Percentiles rank a stretch among this genome's conserved stretches.
Evolutionary conservation across 1,140 invertebrate species (phyloP).

Genomic region (Anoplolepis gracilipes): DNA sequence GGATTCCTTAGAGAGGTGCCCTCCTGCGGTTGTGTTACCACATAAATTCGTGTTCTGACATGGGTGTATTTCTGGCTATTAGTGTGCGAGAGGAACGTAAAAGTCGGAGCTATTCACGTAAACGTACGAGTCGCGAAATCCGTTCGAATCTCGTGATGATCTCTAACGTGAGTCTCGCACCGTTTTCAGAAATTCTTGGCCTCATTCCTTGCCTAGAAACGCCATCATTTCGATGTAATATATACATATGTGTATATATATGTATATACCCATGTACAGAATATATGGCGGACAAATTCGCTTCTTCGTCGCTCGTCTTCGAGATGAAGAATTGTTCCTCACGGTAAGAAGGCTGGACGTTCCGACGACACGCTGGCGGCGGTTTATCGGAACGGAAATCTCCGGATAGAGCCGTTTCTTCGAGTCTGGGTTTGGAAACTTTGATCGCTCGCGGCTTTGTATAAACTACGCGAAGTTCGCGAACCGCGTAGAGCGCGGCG

Average conservation of each 20-base stretch:
- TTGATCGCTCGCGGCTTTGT: constrained; percentile 57
- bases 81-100: background rate
- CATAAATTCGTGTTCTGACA: constrained; percentile 33
- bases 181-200: constrained; percentile 43
- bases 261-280: background rate
- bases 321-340: background rate
- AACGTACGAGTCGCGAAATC: constrained; percentile 34
- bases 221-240: background rate
- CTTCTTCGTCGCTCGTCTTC: background rate
- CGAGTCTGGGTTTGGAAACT: constrained; percentile 40
- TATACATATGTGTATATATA: background rate
- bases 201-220: constrained; percentile 4
- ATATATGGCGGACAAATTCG: constrained; percentile 5
- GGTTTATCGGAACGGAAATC: constrained; percentile 42
- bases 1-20: constrained; percentile 45
- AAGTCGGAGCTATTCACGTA: constrained; percentile 24
- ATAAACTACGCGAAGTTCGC: constrained; percentile 50
- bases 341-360: constrained; percentile 47
- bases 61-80: background rate
- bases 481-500: background rate
- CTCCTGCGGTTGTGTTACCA: constrained; percentile 41
- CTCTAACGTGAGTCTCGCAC: background rate
- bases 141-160: constrained; percentile 8
- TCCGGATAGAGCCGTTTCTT: constrained; percentile 24
- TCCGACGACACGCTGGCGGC: background rate